A percentile compares a stretch with the other conserved stretches of the same genome.
Conservation (phyloP, 2,113 vertebrate species). For the Rousettus leschenaultii region DNA sequence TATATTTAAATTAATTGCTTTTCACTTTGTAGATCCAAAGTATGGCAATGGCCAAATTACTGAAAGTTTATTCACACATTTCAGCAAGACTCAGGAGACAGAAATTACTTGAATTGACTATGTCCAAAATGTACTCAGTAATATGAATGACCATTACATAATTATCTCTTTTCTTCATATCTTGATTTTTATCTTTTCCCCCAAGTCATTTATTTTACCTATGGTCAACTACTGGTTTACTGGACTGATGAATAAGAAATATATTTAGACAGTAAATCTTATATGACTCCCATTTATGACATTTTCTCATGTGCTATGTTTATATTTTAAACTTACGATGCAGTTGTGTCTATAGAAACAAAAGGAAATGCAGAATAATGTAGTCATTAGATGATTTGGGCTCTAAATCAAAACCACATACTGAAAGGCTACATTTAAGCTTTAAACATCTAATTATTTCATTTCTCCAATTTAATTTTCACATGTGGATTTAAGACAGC, state of each 20-base stretch:
- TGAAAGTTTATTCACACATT: background rate
- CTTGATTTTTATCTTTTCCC: background rate
- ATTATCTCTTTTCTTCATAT: background rate
- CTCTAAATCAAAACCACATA: conserved; percentile 29
- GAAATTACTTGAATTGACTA: background rate
- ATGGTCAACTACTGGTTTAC: background rate
- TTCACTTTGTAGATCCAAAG: background rate
- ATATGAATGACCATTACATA: background rate
- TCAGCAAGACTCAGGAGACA: background rate
- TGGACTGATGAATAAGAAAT: background rate
- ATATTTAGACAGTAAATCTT: background rate
- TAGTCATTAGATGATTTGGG: conserved; percentile 5
- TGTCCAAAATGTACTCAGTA: background rate
- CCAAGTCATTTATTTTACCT: background rate
- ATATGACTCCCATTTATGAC: background rate
- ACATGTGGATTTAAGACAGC: background rate
- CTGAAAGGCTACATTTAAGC: background rate
- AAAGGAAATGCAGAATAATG: conserved; percentile 34
- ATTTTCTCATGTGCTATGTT: background rate
- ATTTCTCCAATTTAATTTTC: conserved; percentile 30
- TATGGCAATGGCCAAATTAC: background rate
- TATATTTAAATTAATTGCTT: background rate
- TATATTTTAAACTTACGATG: conserved; percentile 1
- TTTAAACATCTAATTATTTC: conserved; percentile 42
- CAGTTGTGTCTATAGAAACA: background rate